Evolutionary conservation across 2,113 vertebrate species (phyloP).

Genomic region (Petrocephalus microphthalmus): DNA sequence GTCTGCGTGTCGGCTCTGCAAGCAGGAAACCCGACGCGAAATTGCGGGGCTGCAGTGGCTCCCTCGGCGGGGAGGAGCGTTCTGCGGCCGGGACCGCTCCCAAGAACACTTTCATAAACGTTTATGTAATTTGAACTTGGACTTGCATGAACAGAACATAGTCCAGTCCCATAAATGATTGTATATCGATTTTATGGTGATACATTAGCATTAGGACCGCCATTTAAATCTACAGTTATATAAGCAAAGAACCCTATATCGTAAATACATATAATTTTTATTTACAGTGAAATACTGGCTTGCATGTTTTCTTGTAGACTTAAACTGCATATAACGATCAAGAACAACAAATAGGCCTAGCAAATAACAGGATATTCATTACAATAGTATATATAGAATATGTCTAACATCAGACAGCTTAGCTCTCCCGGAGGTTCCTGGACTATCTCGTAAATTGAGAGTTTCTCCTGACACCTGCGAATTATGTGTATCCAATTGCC

Average conservation of each 20-base stretch:
- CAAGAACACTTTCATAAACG: not conserved
- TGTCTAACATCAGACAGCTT: not conserved
- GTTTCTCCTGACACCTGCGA: not conserved
- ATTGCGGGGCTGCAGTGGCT: not conserved
- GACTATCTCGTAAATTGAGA: too few relatives aligned
- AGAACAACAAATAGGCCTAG: not conserved
- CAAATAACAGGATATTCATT: not conserved
- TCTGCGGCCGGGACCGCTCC: not conserved
- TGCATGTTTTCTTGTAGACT: not conserved
- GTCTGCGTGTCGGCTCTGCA: not conserved
- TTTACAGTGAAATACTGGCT: not conserved
- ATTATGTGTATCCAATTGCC: too few relatives aligned
- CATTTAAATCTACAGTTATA: not conserved
- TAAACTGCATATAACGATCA: not conserved
- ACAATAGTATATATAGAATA: not conserved
- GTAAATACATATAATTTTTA: not conserved
- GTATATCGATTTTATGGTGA: not conserved
- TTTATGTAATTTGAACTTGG: not conserved
- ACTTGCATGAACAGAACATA: not conserved
- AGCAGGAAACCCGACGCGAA: not conserved
- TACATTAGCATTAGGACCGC: not conserved
- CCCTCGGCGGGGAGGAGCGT: not conserved
- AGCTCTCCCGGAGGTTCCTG: not conserved
- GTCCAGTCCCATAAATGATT: not conserved
- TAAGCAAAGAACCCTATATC: not conserved